Conservation (phyloP, 2,888 invertebrate genomes). For the Caenorhabditis plicata region DNA sequence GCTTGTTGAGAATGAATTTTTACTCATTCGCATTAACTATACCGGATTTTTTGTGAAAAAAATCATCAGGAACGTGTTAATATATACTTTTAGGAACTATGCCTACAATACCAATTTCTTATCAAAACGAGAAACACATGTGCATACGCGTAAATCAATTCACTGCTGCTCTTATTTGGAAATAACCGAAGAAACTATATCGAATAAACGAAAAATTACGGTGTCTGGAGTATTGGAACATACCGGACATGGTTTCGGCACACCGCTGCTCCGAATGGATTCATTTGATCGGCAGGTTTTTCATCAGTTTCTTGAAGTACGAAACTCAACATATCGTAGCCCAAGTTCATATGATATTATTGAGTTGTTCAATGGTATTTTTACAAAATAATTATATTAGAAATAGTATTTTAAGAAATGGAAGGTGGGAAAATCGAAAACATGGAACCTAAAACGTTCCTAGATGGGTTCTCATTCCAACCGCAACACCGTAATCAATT, state of each 20-base stretch:
- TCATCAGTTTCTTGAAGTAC: too few species aligned
- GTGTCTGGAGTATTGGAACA: slow-evolving; percentile 50
- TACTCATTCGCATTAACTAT: slow-evolving; percentile 1
- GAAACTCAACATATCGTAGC: too few species aligned
- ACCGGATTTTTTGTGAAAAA: slow-evolving; percentile 1
- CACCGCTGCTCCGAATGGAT: slow-evolving; percentile 31
- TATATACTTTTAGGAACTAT: slow-evolving; percentile 3
- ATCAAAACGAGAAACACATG: slow-evolving; percentile 7
- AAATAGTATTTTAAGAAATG: background rate
- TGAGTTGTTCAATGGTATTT: slow-evolving; percentile 2
- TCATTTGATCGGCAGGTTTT: too few species aligned
- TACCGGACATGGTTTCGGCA: slow-evolving; percentile 50
- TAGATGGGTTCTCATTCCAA: too few species aligned
- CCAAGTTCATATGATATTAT: too few species aligned
- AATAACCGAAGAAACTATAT: slow-evolving; percentile 1
- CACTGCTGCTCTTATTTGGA: slow-evolving; percentile 20
- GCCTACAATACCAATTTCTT: slow-evolving; percentile 11
- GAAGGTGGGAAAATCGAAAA: slow-evolving; percentile 24
- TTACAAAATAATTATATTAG: too few species aligned
- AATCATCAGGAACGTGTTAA: background rate
- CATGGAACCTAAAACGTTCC: background rate
- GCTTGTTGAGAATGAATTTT: background rate
- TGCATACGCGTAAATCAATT: slow-evolving; percentile 10
- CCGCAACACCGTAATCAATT: too few species aligned
- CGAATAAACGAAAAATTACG: slow-evolving; percentile 4